Conservation (phyloP, 2,113 vertebrate genomes). For the Sprattus sprattus region DNA sequence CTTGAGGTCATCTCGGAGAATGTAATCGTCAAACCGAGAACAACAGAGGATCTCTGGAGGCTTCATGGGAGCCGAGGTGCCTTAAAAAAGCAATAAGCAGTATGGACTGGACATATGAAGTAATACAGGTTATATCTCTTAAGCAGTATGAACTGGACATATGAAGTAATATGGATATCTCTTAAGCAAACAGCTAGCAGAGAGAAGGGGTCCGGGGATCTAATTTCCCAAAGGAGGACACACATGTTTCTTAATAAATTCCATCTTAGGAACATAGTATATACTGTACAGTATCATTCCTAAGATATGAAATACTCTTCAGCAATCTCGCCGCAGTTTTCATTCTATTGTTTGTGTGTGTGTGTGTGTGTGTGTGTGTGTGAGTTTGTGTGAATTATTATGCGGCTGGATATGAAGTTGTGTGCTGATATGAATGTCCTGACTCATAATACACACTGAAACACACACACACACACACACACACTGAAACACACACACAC, state of each 20-base stretch:
- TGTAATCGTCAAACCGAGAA: background rate
- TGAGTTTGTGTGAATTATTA: too few species aligned
- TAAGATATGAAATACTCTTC: background rate
- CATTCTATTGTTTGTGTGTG: background rate
- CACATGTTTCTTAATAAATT: constrained; percentile 41
- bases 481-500: background rate
- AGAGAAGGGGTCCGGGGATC: constrained; percentile 17
- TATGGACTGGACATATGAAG: constrained; percentile 20
- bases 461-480: background rate
- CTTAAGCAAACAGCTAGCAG: constrained; percentile 37
- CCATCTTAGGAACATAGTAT: constrained; percentile 34
- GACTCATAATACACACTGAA: background rate
- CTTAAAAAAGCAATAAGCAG: background rate
- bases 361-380: background rate
- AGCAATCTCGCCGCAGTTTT: too few species aligned
- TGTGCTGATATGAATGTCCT: background rate
- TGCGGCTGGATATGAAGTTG: background rate
- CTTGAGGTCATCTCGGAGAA: background rate
- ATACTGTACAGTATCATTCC: constrained; percentile 20
- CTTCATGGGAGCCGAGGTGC: background rate
- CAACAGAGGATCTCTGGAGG: background rate
- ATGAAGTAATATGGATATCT: constrained; percentile 28
- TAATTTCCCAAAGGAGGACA: constrained; percentile 43
- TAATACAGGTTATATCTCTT: background rate
- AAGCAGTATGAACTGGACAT: constrained; percentile 13